Evolutionary conservation across 2,888 invertebrate species (phyloP), one percentile per base, ranked within the genome.

Genomic region (Nymphalis urticae): DNA sequence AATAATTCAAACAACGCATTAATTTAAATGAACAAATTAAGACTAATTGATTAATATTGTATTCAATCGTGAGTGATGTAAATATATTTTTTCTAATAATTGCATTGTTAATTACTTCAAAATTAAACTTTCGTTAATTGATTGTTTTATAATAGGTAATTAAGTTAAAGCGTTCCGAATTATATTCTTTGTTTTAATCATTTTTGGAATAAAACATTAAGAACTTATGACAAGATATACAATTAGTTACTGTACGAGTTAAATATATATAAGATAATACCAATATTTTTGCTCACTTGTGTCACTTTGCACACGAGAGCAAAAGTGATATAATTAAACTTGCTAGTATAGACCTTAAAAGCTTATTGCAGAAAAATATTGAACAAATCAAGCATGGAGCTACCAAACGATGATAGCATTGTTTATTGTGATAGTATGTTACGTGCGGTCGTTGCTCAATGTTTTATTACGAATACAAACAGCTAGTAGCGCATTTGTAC

Each of bases 401-500:
- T 36, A 65, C 48, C 48, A 48, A 59, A 50, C 3, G 59, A 71
- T 54, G 27, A 21, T 21, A 21, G 36, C 19, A 68, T 68, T 68
- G 75, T 68, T 42, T 80, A 81, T 75, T n/a, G n/a, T n/a, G n/a
- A n/a, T n/a, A n/a, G n/a, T n/a, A n/a, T n/a, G n/a, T n/a, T n/a
- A 80, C 78, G 17, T 89, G 90, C 72, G 84, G 82, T 21, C 76
- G 78, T 50, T 89, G 90, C 64, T 72, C 75, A 7, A 80, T 85
- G 79, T 75, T 77, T 54, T 90, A 85, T 73, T 74, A 75, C 7
- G 80, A 84, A 32, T 89, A 89, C 73, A 84, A 85, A 68, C 78
- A 75, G 47, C 77, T 90, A 48, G 69, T 90, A 5, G 86, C 85
- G 69, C 90, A 90, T 74, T 73, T 90, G 32, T 90, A 84, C 72